phyloP scores from a whole-genome alignment of 2,113 vertebrate genomes.

The Neogobius melanostomus region DNA sequence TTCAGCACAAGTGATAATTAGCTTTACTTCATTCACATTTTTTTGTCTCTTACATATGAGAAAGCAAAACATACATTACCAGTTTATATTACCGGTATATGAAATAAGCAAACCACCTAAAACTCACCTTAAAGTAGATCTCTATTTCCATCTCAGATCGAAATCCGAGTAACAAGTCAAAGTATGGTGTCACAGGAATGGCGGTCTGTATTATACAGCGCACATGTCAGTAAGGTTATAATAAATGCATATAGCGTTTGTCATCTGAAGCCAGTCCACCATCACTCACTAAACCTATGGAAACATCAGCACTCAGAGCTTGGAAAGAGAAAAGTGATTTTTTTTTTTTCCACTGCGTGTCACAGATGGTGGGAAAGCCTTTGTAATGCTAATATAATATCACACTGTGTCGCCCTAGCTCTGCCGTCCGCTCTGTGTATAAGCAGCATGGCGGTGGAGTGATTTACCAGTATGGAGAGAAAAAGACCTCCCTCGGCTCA shows the following conservation, averaged over 20 bases:
- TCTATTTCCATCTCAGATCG: too few relatives aligned
- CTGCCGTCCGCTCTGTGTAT: slow-evolving; percentile 66
- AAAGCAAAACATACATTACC: too few relatives aligned
- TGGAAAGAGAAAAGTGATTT: slow-evolving; percentile 69
- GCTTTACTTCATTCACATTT: too few relatives aligned
- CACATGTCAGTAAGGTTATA: slow-evolving; percentile 34
- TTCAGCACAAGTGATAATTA: too few relatives aligned
- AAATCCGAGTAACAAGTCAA: slow-evolving; percentile 23
- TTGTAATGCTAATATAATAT: slow-evolving; percentile 84
- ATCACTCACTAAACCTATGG: slow-evolving; percentile 69
- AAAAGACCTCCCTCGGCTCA: slow-evolving; percentile 73
- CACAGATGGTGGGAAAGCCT: slow-evolving; percentile 80
- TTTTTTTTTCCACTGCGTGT: slow-evolving; percentile 61
- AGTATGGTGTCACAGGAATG: slow-evolving; percentile 14
- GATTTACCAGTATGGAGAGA: slow-evolving; percentile 75
- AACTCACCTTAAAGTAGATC: too few relatives aligned
- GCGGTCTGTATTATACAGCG: not conserved
- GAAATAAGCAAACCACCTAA: too few relatives aligned
- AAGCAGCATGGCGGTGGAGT: slow-evolving; percentile 70
- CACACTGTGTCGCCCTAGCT: slow-evolving; percentile 76
- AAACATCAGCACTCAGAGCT: slow-evolving; percentile 68
- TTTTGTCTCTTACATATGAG: too few relatives aligned
- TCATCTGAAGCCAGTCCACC: slow-evolving; percentile 44
- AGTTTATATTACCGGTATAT: too few relatives aligned
- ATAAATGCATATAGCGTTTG: slow-evolving; percentile 53